Percentiles rank a stretch among this genome's conserved stretches.
Evolutionary conservation across 2,888 invertebrate species (phyloP).

Genomic region (Tinea semifulvella): DNA sequence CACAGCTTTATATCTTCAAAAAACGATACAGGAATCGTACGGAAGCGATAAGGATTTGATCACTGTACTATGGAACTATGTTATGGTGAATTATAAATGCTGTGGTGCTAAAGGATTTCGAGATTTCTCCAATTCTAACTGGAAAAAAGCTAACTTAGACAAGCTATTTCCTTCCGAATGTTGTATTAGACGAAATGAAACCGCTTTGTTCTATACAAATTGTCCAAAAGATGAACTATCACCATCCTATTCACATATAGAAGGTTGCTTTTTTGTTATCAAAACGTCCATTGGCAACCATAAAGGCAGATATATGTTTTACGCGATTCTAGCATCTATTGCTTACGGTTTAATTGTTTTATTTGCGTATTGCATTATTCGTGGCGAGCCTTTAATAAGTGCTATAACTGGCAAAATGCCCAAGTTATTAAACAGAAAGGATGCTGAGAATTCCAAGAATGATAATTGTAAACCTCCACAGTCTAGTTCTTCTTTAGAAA

Average conservation of each 20-base stretch:
- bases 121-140: constrained; percentile 40
- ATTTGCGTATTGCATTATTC: constrained; percentile 43
- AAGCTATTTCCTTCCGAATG: constrained; percentile 43
- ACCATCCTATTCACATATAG: constrained; percentile 27
- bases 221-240: constrained; percentile 30
- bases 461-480: constrained; percentile 15
- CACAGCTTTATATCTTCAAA: constrained; percentile 30
- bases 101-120: constrained; percentile 40
- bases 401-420: constrained; percentile 22
- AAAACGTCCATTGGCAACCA: constrained; percentile 32
- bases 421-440: not conserved
- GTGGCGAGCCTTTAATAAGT: constrained; percentile 36
- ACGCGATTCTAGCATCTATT: constrained; percentile 28
- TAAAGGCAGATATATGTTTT: constrained; percentile 36
- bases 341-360: constrained; percentile 32
- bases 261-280: constrained; percentile 41
- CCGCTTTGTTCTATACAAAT: constrained; percentile 29
- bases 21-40: constrained; percentile 33
- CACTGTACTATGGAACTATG: constrained; percentile 38
- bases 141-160: constrained; percentile 33
- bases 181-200: constrained; percentile 37
- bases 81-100: constrained; percentile 48
- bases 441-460: not conserved
- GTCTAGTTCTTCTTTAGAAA: constrained; percentile 30
- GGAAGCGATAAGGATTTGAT: constrained; percentile 46